These are phyloP conservation scores for Gryon sp. DNA, from an alignment of 1,140 invertebrate species.

Conservation along the genomic window DNA sequence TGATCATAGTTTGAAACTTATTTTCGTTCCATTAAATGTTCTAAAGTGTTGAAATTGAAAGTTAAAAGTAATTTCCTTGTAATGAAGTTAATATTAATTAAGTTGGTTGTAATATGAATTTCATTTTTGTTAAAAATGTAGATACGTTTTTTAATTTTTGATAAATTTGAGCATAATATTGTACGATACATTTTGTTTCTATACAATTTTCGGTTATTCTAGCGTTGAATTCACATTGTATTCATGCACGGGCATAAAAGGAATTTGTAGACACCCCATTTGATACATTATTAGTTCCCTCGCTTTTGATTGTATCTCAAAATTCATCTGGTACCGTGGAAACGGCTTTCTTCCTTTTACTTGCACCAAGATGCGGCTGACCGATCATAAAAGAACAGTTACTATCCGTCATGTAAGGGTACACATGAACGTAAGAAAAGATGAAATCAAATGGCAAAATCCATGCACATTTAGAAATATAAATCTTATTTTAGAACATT, in stretches of 20 bases:
- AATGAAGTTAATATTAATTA: too few species aligned
- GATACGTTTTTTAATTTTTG: too few species aligned
- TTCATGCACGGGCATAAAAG: conserved; percentile 8
- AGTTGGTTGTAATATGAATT: too few species aligned
- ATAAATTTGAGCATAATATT: too few species aligned
- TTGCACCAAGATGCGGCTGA: conserved; percentile 37
- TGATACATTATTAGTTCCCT: conserved; percentile 51
- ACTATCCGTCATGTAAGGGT: conserved; percentile 8
- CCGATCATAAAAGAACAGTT: conserved; percentile 61
- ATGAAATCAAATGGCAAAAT: conserved; percentile 27
- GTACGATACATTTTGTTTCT: too few species aligned
- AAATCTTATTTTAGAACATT: too few species aligned
- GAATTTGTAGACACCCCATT: conserved; percentile 49
- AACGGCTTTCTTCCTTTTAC: conserved; percentile 26
- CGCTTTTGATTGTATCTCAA: conserved; percentile 39
- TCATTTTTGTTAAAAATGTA: too few species aligned
- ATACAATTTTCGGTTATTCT: conserved; percentile 22
- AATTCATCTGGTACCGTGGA: conserved; percentile 34
- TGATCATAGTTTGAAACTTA: too few species aligned
- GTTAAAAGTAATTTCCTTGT: too few species aligned
- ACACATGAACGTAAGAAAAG: conserved; percentile 55
- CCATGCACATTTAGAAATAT: too few species aligned
- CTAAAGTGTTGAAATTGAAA: too few species aligned
- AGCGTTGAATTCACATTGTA: conserved; percentile 25
- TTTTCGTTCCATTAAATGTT: too few species aligned